phyloP scores from a whole-genome alignment of 30 jellyfish, hydroid and myxozoan genomes.

The Aurelia coerulea region DNA sequence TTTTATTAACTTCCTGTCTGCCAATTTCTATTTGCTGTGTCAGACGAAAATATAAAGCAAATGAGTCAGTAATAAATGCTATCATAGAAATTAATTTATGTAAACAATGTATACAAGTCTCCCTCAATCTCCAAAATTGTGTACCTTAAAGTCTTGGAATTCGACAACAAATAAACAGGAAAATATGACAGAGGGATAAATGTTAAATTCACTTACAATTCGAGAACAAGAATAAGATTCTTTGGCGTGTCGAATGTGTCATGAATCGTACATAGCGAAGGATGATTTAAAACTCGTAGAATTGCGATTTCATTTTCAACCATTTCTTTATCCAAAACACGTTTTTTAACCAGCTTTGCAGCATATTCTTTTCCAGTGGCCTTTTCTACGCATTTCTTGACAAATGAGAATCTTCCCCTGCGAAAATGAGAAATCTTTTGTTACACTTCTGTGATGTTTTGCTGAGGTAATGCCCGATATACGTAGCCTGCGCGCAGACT shows the following conservation, averaged over 20 bases:
- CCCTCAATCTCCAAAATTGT: no score
- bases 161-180: no score
- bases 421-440: constrained; percentile 2
- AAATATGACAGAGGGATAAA: no score
- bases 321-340: constrained; percentile 89
- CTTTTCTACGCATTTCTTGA: constrained; percentile 93
- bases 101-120: no score
- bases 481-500: no score
- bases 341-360: constrained; percentile 93
- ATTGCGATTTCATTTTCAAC: constrained; percentile 97
- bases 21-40: no score
- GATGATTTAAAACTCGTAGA: constrained; percentile 82
- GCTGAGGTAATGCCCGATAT: neutral
- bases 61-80: no score
- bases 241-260: constrained; percentile 96
- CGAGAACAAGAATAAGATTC: constrained; percentile 77
- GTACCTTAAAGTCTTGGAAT: no score
- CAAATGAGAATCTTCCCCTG: constrained; percentile 97
- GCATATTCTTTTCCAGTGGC: constrained; percentile 88
- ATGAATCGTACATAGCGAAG: constrained; percentile 81
- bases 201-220: constrained; percentile 66
- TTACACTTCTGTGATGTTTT: neutral
- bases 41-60: no score
- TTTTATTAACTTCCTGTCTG: no score
- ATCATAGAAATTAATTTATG: no score